phyloP scores from a whole-genome alignment of 2,888 invertebrate species.

The Coenonympha glycerion region DNA sequence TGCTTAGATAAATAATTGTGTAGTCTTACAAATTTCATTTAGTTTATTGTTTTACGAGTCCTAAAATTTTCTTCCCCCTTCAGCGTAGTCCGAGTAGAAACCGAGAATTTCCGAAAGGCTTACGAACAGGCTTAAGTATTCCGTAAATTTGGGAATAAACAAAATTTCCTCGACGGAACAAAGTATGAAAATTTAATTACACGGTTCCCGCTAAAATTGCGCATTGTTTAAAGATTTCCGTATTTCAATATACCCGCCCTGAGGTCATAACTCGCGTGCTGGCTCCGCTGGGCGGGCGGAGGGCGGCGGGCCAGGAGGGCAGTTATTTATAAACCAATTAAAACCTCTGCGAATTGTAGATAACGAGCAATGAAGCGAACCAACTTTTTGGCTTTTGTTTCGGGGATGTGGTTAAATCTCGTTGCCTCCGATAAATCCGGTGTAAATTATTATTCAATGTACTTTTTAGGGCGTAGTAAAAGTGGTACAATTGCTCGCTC shows the following conservation, averaged over 20 bases:
- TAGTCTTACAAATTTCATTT: not conserved
- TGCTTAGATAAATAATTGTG: no score
- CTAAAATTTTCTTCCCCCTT: not conserved
- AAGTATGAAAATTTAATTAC: slow-evolving; percentile 35
- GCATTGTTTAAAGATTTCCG: slow-evolving; percentile 54
- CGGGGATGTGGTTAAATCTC: slow-evolving; percentile 20
- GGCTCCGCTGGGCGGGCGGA: slow-evolving; percentile 55
- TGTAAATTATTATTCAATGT: slow-evolving; percentile 3
- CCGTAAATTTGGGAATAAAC: slow-evolving; percentile 24
- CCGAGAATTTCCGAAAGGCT: slow-evolving; percentile 12
- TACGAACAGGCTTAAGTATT: slow-evolving; percentile 21
- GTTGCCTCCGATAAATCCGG: slow-evolving; percentile 9
- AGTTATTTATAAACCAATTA: slow-evolving; percentile 75
- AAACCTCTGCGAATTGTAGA: slow-evolving; percentile 59
- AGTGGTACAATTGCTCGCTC: no score
- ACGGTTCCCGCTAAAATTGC: slow-evolving; percentile 35
- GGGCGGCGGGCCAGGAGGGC: slow-evolving; percentile 35
- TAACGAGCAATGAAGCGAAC: slow-evolving; percentile 46
- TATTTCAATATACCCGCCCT: slow-evolving; percentile 47
- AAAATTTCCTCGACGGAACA: slow-evolving; percentile 22
- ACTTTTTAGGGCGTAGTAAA: no score
- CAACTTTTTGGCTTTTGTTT: slow-evolving; percentile 41
- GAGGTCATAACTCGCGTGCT: slow-evolving; percentile 55
- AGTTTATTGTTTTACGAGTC: slow-evolving; percentile 1
- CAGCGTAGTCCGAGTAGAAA: slow-evolving; percentile 1